Evolutionary conservation across 2,113 vertebrate genomes (phyloP).

Genomic region (Vombatus ursinus): DNA sequence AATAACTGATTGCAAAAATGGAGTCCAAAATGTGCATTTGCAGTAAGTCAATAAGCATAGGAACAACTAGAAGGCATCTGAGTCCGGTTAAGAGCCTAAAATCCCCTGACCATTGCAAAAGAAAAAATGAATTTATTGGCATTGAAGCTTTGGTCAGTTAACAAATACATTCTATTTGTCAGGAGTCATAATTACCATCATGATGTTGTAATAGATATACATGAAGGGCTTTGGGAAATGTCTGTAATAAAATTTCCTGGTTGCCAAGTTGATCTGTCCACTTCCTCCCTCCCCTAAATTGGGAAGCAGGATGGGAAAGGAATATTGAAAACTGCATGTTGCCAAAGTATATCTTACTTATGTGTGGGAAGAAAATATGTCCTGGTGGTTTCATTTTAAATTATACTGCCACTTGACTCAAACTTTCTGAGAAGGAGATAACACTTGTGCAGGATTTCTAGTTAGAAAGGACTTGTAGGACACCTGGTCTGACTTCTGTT

Average conservation of each 20-base stretch:
- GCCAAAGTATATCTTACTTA: background rate
- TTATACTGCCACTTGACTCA: background rate
- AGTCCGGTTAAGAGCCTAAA: slow-evolving; percentile 8
- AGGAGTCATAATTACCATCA: slow-evolving; percentile 39
- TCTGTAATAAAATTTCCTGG: background rate
- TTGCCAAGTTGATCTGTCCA: slow-evolving; percentile 28
- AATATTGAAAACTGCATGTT: background rate
- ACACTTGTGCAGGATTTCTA: background rate
- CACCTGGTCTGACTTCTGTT: background rate
- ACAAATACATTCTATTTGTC: slow-evolving; percentile 49
- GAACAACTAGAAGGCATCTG: background rate
- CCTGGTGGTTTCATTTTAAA: background rate
- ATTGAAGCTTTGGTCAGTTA: slow-evolving; percentile 37
- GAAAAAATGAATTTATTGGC: slow-evolving; percentile 35
- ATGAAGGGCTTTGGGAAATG: background rate
- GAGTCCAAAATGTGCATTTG: slow-evolving; percentile 7
- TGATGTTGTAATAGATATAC: background rate
- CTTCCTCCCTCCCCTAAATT: background rate
- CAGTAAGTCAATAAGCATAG: background rate
- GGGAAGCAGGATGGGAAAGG: background rate
- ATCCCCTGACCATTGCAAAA: background rate
- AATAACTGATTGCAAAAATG: background rate
- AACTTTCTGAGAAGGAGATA: background rate
- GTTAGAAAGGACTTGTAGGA: background rate
- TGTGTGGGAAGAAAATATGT: background rate